Percentiles rank a stretch among this genome's conserved stretches.
Evolutionary conservation across 2,797 vertebrate species (phyloP).

Genomic region (Fistularia tabacaria): DNA sequence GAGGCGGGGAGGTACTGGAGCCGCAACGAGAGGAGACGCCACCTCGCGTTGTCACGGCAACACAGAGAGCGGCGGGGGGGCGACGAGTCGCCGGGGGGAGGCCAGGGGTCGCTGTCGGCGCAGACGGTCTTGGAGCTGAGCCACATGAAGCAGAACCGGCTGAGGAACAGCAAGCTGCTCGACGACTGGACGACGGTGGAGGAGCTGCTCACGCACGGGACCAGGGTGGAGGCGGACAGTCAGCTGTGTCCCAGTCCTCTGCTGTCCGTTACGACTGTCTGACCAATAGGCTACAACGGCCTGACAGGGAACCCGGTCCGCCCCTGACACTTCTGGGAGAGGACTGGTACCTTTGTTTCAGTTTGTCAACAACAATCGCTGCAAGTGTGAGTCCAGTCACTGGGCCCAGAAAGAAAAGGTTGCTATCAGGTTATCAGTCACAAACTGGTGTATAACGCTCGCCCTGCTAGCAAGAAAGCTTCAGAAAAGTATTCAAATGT

Average conservation of each 20-base stretch:
- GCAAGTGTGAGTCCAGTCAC: too few species aligned
- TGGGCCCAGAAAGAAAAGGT: too few species aligned
- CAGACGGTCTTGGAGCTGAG: constrained; percentile 66
- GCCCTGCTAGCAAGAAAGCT: too few species aligned
- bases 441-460: too few species aligned
- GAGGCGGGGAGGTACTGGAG: constrained; percentile 65
- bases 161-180: constrained; percentile 71
- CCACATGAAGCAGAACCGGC: constrained; percentile 67
- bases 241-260: constrained; percentile 66
- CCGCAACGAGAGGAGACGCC: constrained; percentile 60
- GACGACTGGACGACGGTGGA: constrained; percentile 74
- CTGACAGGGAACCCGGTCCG: not conserved
- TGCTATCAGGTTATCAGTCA: too few species aligned
- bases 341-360: not conserved
- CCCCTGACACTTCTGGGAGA: not conserved
- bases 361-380: too few species aligned
- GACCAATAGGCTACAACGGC: constrained; percentile 10
- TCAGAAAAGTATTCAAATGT: too few species aligned
- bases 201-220: constrained; percentile 70
- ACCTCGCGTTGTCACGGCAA: constrained; percentile 56
- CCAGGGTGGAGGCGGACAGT: constrained; percentile 51
- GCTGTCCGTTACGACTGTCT: constrained; percentile 69
- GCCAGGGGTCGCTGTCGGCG: constrained; percentile 35
- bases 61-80: constrained; percentile 52
- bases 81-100: constrained; percentile 32